Conservation (phyloP, 1,140 invertebrate species). For the Nomia melanderi region DNA sequence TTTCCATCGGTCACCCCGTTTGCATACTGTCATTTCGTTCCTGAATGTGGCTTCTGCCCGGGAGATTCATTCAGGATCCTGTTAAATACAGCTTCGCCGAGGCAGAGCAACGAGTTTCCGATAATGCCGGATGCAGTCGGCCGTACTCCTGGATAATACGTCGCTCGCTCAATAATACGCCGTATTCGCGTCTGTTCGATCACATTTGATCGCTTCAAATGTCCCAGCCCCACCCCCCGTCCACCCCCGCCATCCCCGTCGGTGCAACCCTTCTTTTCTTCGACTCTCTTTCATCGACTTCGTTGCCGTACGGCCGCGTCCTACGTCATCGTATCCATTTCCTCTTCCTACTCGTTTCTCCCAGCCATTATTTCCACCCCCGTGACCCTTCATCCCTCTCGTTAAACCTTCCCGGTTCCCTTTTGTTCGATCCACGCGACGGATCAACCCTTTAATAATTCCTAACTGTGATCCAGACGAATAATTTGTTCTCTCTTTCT, state of each 20-base stretch:
- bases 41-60: slow-evolving; percentile 40
- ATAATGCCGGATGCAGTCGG: slow-evolving; percentile 73
- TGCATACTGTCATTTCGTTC: slow-evolving; percentile 41
- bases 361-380: slow-evolving; percentile 20
- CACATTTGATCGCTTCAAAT: slow-evolving; percentile 63
- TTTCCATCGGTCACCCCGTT: slow-evolving; percentile 23
- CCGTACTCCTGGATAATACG: slow-evolving; percentile 74
- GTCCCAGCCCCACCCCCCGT: neutral
- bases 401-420: neutral
- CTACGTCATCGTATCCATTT: slow-evolving; percentile 40
- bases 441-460: slow-evolving; percentile 15
- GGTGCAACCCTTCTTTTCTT: slow-evolving; percentile 8
- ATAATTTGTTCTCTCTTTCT: slow-evolving; percentile 20
- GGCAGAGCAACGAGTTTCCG: slow-evolving; percentile 73
- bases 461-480: neutral
- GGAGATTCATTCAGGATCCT: slow-evolving; percentile 57
- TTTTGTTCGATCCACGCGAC: slow-evolving; percentile 1
- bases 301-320: neutral
- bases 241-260: neutral
- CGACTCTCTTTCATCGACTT: slow-evolving; percentile 8
- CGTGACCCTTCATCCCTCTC: neutral
- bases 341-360: slow-evolving; percentile 9
- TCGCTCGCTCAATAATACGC: slow-evolving; percentile 66
- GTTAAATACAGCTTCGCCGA: slow-evolving; percentile 69
- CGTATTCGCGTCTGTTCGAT: slow-evolving; percentile 67